Base-by-base conservation (phyloP, 2,888 invertebrate species). In the Lordiphosa andalusiaca region DNA sequence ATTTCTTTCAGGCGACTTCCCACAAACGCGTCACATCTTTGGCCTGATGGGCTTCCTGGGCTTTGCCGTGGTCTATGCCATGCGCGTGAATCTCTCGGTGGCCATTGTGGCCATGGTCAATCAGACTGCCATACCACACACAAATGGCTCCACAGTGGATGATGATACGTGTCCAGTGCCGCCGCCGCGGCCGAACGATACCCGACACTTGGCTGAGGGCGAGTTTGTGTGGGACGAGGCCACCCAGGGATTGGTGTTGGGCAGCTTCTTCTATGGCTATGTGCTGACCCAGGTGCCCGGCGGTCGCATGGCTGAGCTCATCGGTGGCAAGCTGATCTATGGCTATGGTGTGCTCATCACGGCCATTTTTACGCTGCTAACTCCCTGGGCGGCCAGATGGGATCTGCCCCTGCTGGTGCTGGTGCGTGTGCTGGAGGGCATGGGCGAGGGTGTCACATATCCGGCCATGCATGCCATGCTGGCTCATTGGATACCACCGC, bases 61-160 rank as follows among this genome's bases (percentile, higher is more conserved):
- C 10, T 96, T 96, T 87, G 95, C 95, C 59, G 93, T 95, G 86
- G 95, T 96, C 3, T 97, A 97, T 89, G 95, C 96, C 0, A 95
- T 96, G 94, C 91, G 96, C 59, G 96, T 96, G 0, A 96, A 96
- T 89, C 91, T 98, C 33, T 97, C 97, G 0, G 96, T 98, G 19
- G 97, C 98, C 36, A 96, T 98, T 85, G 97, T 98, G 30, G 96
- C 97, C 30, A 98, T 98, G 98, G 95, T 96, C 38, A 95, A 95
- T 87, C 91, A 92, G 52, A 93, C 95, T 1, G 92, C 92, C 1
- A 90, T 91, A 54, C 92, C 93, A 0, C 86, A 90, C 21, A 67
- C 48, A 40, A 84, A 82, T 19, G 92, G 92, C 83, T 91, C 88
- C 3, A 50, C 61, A 3, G 91, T 92, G 23, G 91, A 91, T 3